These are phyloP conservation scores for Erinaceus europaeus DNA, from an alignment of 2,113 vertebrate genomes.

Conservation along the genomic window DNA sequence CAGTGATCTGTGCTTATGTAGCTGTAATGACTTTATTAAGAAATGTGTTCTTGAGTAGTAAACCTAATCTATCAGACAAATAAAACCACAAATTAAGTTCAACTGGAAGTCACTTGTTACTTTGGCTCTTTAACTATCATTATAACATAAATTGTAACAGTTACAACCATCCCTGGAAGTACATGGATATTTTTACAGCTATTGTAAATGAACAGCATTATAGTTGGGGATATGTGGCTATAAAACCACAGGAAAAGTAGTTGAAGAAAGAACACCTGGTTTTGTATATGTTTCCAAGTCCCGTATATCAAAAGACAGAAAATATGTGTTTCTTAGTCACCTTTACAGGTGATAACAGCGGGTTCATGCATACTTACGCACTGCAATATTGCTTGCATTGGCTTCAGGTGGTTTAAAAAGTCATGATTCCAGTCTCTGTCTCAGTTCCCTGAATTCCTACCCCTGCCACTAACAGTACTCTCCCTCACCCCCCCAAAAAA, in stretches of 20 bases:
- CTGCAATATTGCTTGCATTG: background rate
- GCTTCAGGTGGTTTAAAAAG: constrained; percentile 37
- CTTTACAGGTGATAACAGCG: constrained; percentile 30
- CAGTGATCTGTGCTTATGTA: constrained; percentile 44
- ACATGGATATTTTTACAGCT: constrained; percentile 79
- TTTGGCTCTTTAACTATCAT: constrained; percentile 77
- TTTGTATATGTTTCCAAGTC: constrained; percentile 62
- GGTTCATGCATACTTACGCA: constrained; percentile 8
- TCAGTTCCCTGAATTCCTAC: constrained; percentile 28
- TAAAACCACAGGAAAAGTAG: constrained; percentile 78
- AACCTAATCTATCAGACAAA: constrained; percentile 74
- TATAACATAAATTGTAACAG: constrained; percentile 81
- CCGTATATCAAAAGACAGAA: constrained; percentile 69
- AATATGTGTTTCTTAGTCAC: constrained; percentile 47
- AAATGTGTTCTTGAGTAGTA: constrained; percentile 61
- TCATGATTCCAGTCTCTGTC: background rate
- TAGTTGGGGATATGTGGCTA: constrained; percentile 76
- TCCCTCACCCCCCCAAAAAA: background rate
- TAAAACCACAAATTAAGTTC: constrained; percentile 73
- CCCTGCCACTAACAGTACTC: background rate
- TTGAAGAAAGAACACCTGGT: constrained; percentile 76
- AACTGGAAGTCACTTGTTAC: constrained; percentile 74
- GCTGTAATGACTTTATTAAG: constrained; percentile 67
- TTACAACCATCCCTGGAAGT: constrained; percentile 72
- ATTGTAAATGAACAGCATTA: constrained; percentile 80